Evolutionary conservation across 2,797 vertebrate genomes (phyloP).

Genomic region (Lates japonicus): DNA sequence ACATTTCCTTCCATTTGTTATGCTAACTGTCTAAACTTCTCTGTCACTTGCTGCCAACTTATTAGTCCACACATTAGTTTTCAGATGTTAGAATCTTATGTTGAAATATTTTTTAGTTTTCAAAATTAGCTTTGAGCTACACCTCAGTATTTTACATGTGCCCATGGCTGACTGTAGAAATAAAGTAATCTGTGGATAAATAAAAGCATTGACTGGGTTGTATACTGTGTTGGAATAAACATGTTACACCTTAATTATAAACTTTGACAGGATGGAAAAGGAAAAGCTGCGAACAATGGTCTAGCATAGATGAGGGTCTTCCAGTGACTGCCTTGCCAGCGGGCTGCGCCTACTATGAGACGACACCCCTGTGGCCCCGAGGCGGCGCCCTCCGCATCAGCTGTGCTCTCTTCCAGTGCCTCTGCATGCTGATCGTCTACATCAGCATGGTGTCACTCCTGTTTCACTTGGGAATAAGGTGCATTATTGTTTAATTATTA

Average conservation of each 20-base stretch:
- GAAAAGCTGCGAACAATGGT: conserved; percentile 71
- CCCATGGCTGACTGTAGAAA: background rate
- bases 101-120: too few relatives aligned
- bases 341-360: conserved; percentile 94
- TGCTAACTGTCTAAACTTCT: too few relatives aligned
- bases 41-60: too few relatives aligned
- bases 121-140: too few relatives aligned
- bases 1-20: too few relatives aligned
- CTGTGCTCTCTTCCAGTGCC: conserved; percentile 94
- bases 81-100: too few relatives aligned
- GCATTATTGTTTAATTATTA: background rate
- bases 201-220: conserved; percentile 4
- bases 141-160: background rate
- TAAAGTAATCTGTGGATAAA: background rate
- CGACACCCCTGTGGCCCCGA: conserved; percentile 91
- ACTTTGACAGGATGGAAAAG: conserved; percentile 82
- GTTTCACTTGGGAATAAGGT: conserved; percentile 99
- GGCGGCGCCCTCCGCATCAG: conserved; percentile 90
- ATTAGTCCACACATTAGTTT: too few relatives aligned
- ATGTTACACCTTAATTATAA: background rate
- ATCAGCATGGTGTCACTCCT: conserved; percentile 92
- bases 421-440: conserved; percentile 91
- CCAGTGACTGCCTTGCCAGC: conserved; percentile 92
- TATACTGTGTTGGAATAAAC: background rate
- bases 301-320: conserved; percentile 78